These are phyloP conservation scores for Gallinago nigripennis DNA, from an alignment of 2,797 vertebrate species.

Conservation along the genomic window DNA sequence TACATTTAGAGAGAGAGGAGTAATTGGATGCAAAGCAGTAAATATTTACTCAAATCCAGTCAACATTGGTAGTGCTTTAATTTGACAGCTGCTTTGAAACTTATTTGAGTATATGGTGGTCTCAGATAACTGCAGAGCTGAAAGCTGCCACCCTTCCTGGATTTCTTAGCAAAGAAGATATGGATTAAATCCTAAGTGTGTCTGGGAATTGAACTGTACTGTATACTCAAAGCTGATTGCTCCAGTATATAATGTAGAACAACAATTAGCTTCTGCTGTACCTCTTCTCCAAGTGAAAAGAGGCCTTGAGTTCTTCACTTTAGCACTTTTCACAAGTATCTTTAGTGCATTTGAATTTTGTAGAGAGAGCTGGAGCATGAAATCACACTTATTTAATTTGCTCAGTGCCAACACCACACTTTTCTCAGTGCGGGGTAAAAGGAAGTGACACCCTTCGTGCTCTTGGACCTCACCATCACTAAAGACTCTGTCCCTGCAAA, in stretches of 20 bases:
- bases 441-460: background rate
- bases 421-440: background rate
- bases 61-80: background rate
- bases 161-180: background rate
- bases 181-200: background rate
- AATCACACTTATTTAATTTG: constrained; percentile 36
- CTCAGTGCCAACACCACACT: background rate
- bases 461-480: background rate
- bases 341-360: background rate
- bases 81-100: background rate
- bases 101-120: background rate
- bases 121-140: background rate
- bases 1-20: background rate
- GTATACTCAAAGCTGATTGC: background rate
- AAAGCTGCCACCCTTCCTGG: background rate
- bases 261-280: background rate
- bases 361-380: background rate
- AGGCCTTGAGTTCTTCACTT: background rate
- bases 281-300: background rate
- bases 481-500: background rate
- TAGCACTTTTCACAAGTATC: constrained; percentile 16
- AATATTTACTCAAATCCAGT: constrained; percentile 14
- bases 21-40: background rate
- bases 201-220: background rate
- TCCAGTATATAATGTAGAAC: background rate